Conservation (phyloP, 2,888 invertebrate species). For the Pristionchus entomophagus region DNA sequence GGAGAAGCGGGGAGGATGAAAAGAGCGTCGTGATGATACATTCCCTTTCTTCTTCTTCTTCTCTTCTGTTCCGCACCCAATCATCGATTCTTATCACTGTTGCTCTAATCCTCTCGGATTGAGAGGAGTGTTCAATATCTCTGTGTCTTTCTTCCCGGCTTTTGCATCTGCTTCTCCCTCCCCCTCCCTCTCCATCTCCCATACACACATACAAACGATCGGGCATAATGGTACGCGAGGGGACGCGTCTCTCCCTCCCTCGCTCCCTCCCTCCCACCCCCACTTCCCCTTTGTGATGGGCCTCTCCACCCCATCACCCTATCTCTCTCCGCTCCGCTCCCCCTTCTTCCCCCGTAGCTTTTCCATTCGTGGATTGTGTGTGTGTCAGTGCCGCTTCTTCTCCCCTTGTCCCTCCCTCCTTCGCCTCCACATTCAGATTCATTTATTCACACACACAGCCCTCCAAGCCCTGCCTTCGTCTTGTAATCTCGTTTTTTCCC, state of each 20-base stretch:
- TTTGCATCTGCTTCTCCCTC: conserved; percentile 15
- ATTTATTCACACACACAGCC: conserved; percentile 34
- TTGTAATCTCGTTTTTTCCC: conserved; percentile 15
- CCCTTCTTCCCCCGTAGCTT: neutral
- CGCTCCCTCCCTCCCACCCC: conserved; percentile 16
- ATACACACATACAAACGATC: conserved; percentile 42
- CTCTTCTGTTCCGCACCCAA: neutral
- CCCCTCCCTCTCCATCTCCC: neutral
- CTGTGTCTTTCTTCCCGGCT: neutral
- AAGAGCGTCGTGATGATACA: neutral
- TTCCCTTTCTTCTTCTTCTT: conserved; percentile 11
- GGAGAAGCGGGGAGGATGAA: conserved; percentile 28
- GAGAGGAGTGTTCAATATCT: too few species aligned
- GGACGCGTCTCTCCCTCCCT: conserved; percentile 17
- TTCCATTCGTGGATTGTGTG: conserved; percentile 29
- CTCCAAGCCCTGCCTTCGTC: neutral
- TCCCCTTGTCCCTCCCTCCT: neutral
- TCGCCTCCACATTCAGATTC: conserved; percentile 11
- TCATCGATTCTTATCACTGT: conserved; percentile 22
- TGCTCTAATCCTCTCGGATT: neutral
- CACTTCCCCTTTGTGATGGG: neutral
- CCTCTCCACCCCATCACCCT: conserved; percentile 30
- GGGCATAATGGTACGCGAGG: conserved; percentile 16
- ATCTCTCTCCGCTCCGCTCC: conserved; percentile 8
- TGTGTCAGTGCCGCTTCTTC: neutral